A percentile compares a stretch with the other conserved stretches of the same genome.
Evolutionary conservation across 2,113 vertebrate genomes (phyloP).

Genomic region (Prietella phreatophila): DNA sequence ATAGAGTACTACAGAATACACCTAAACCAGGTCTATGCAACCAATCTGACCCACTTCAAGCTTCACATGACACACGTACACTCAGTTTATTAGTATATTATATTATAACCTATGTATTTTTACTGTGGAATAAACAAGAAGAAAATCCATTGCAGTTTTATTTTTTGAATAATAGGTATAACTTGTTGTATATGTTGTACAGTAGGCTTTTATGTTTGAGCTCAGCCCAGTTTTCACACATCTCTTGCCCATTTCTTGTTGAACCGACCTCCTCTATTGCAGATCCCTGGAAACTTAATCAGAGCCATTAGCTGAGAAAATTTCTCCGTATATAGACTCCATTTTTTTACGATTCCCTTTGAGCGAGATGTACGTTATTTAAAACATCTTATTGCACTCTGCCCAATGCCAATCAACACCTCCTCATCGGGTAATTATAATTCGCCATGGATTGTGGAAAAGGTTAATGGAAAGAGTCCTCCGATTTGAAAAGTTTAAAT

Average conservation of each 20-base stretch:
- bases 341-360: not conserved
- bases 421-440: not conserved
- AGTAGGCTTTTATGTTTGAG: not conserved
- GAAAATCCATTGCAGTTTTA: not conserved
- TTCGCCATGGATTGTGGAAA: not conserved
- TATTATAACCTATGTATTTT: not conserved
- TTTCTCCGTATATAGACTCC: not conserved
- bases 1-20: not conserved
- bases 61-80: not conserved
- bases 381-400: not conserved
- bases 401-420: not conserved
- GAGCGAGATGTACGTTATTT: not conserved
- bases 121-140: not conserved
- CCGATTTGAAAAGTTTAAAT: constrained; percentile 18
- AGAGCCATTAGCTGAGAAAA: not conserved
- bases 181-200: not conserved
- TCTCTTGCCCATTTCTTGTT: not conserved
- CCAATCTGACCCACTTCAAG: not conserved
- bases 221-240: not conserved
- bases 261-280: not conserved
- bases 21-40: not conserved
- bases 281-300: not conserved
- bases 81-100: not conserved
- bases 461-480: constrained; percentile 16
- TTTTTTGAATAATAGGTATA: not conserved